phyloP scores from a whole-genome alignment of 2,113 vertebrate species.

The Platysternon megacephalum region DNA sequence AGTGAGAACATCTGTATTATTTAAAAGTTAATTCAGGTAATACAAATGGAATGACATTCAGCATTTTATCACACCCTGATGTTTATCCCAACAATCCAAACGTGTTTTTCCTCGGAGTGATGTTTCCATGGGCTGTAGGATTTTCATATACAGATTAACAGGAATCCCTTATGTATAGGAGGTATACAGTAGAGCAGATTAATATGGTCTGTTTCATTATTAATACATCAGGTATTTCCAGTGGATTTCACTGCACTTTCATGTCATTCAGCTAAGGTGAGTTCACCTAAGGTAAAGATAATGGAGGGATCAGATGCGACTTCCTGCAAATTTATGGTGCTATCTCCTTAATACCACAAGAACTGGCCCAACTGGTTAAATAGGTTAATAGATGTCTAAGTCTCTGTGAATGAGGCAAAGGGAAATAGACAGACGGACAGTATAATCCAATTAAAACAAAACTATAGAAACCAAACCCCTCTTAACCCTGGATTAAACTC shows the following conservation, averaged over 20 bases:
- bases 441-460: background rate
- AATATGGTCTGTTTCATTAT: no score
- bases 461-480: background rate
- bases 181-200: no score
- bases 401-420: background rate
- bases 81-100: background rate
- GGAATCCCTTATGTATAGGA: background rate
- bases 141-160: background rate
- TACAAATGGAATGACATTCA: background rate
- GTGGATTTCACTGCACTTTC: conserved; percentile 1
- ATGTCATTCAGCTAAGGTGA: background rate
- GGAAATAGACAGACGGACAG: background rate
- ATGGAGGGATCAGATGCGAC: background rate
- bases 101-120: no score
- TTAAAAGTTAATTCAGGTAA: background rate
- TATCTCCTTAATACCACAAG: background rate
- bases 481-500: background rate
- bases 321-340: background rate
- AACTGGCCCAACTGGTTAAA: background rate
- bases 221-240: background rate
- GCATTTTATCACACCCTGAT: background rate
- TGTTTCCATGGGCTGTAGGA: background rate
- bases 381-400: background rate
- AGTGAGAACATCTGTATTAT: background rate
- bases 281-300: background rate